Evolutionary conservation across 1,140 invertebrate species (phyloP), one percentile per base, ranked within the genome.

Genomic region (Drosophila parabipectinata): DNA sequence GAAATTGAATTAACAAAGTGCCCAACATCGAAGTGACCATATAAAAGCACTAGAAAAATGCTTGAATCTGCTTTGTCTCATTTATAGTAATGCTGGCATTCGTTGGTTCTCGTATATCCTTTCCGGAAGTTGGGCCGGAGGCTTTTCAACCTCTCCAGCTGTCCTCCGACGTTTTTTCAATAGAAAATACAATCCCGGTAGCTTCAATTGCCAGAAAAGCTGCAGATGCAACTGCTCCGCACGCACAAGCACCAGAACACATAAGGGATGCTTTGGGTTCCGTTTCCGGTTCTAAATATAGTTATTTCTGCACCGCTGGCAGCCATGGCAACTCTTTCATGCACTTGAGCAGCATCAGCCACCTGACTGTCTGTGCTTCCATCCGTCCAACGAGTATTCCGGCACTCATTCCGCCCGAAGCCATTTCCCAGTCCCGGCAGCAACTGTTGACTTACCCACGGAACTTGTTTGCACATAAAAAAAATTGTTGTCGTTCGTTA

Each of bases 271-370:
- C 59, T 44, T 66, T 77, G 32, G 63, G 60, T 80, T 85, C 72
- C 75, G 77, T 53, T 80, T 79, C 71, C 77, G 71, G 57, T 66
- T 71, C 77, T 79, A 79, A 79, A 79, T 75, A 80, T 62, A 75
- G 77, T 79, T 79, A 75, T 79, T 79, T 79, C 72, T 80, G 58
- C 63, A 79, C 61, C 52, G 77, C 37, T 74, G 45, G 51, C 64
- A 71, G 51, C 52, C 64, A 71, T 77, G 51, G 73, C 62, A 84
- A 61, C 77, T 56, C 59, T 72, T 77, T 85, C 72, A 68, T 67
- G 61, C 77, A 79, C 63, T 84, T 79, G 80, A 84, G 71, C 54
- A 63, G 52, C 50, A 72, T 30, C 56, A 45, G 48, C 57, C 62
- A 80, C 60, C 60, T 80, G 54, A 30, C 61, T 56, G 64, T 14